These are phyloP conservation scores for Apis mellifera DNA, from an alignment of 1,140 invertebrate genomes.

Conservation along the genomic window Amel_HAv3.1 CM009934.2:3611001-3611500, in stretches of 20 bases:
- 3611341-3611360: too few relatives aligned
- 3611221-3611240: not conserved
- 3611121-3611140: constrained; percentile 15
- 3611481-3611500: too few relatives aligned
- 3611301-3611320: too few relatives aligned
- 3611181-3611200: constrained; percentile 1
- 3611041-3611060: not conserved
- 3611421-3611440: too few relatives aligned
- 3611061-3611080: not conserved
- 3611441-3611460: too few relatives aligned
- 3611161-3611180: constrained; percentile 13
- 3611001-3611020: too few relatives aligned
- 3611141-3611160: constrained; percentile 7
- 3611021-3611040: constrained; percentile 15
- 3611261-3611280: not conserved
- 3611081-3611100: constrained; percentile 7
- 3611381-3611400: too few relatives aligned
- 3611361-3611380: too few relatives aligned
- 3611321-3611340: too few relatives aligned
- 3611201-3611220: not conserved
- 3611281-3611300: not conserved
- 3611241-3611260: not conserved
- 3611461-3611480: too few relatives aligned
- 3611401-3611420: too few relatives aligned
- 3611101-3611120: constrained; percentile 12